Percentiles rank a stretch among this genome's conserved stretches.
Conservation (phyloP, 2,113 vertebrate genomes). For the Cinclus cinclus region DNA sequence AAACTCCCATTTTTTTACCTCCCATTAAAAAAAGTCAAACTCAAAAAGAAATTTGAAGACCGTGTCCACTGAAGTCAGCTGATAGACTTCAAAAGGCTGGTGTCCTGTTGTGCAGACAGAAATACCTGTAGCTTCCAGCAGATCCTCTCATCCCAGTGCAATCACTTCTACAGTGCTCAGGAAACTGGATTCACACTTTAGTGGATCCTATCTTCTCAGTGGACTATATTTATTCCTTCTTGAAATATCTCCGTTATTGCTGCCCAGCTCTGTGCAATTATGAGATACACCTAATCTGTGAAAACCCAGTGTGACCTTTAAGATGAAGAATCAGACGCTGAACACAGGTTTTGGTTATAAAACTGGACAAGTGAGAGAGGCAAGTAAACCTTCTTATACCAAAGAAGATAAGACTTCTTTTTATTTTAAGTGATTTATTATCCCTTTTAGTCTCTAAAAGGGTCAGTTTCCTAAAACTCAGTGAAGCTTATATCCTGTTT, state of each 20-base stretch:
- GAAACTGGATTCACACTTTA: neutral
- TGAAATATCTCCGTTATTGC: neutral
- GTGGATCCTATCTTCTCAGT: neutral
- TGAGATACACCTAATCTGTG: neutral
- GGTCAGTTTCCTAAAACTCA: neutral
- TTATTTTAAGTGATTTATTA: neutral
- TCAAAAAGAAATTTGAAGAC: neutral
- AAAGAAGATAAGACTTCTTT: neutral
- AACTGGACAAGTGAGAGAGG: neutral
- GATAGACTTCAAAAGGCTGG: neutral
- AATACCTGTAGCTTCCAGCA: neutral
- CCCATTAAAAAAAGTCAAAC: neutral
- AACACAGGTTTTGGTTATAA: neutral
- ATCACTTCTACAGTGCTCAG: neutral
- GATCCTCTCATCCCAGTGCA: neutral
- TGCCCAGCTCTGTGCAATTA: neutral
- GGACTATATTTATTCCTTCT: neutral
- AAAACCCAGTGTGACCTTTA: neutral
- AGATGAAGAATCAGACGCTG: neutral
- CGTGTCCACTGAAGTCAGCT: neutral
- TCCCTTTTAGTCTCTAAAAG: neutral
- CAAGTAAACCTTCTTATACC: neutral
- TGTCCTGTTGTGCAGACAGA: neutral
- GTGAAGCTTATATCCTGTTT: neutral
- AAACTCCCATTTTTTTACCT: neutral